Percentiles rank a stretch among this genome's conserved stretches.
Evolutionary conservation across 2,888 invertebrate genomes (phyloP).

Genomic region (Agrypnus murinus): DNA sequence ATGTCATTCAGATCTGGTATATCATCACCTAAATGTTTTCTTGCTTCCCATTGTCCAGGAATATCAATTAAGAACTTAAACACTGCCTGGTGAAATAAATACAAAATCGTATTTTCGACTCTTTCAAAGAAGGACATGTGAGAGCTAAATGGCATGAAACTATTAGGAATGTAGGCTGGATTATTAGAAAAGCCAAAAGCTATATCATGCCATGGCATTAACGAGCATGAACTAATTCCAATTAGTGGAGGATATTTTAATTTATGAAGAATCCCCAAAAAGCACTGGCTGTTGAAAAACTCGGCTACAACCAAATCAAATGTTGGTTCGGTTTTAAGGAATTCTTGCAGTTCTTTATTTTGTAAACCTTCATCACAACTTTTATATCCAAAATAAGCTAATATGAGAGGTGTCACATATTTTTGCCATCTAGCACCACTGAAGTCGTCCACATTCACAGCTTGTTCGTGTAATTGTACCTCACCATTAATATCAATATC

Average conservation of each 20-base stretch:
- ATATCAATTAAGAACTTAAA: slow-evolving; percentile 49
- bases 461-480: neutral
- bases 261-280: slow-evolving; percentile 76
- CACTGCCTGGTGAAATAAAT: slow-evolving; percentile 42
- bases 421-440: neutral
- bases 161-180: slow-evolving; percentile 72
- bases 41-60: slow-evolving; percentile 42
- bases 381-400: slow-evolving; percentile 21
- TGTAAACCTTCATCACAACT: slow-evolving; percentile 39
- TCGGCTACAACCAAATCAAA: slow-evolving; percentile 81
- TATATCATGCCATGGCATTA: slow-evolving; percentile 72
- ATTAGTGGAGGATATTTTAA: slow-evolving; percentile 77
- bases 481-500: slow-evolving; percentile 69
- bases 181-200: slow-evolving; percentile 73
- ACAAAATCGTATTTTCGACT: slow-evolving; percentile 69
- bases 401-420: slow-evolving; percentile 49
- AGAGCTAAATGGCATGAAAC: slow-evolving; percentile 68
- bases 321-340: slow-evolving; percentile 69
- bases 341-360: slow-evolving; percentile 61
- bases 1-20: slow-evolving; percentile 72
- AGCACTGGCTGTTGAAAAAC: slow-evolving; percentile 82
- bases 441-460: slow-evolving; percentile 8
- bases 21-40: slow-evolving; percentile 70
- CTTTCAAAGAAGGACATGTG: slow-evolving; percentile 66
- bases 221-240: slow-evolving; percentile 72